Evolutionary conservation across 2,888 invertebrate genomes (phyloP), one percentile per base, ranked within the genome.

Genomic region (Synergus laeviventris): DNA sequence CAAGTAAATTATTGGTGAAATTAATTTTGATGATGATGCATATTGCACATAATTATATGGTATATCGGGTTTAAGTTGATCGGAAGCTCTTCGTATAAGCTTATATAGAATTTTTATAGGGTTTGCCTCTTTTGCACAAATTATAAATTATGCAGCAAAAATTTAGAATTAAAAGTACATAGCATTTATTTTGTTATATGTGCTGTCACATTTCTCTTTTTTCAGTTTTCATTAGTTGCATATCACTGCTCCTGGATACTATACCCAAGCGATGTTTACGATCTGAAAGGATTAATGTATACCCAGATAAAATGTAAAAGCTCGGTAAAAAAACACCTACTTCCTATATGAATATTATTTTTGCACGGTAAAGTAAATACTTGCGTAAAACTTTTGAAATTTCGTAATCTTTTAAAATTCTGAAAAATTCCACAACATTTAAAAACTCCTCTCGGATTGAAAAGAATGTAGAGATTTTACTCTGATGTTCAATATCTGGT

Each of bases 211-310:
- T 66, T 21, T 45, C 1, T 16, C 5, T 45, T 16, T 66, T 45
- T 49, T 45, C 45, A 45, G 31, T 66, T 31, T 45, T 66, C 24
- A 31, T 45, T 8, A 11, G 45, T 18, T 45, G 66, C 42, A 66
- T 45, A 45, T 49, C 66, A 66, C 16, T 36, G 31, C 66, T 45
- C 18, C 66, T 66, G 11, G 45, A 49, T 24, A 45, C 31, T 45
- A n/a, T n/a, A 9, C 24, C n/a, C 45, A 45, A 66, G 24, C 66
- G 24, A 45, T 45, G 66, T 66, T 66, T 66, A 66, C 45, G 66
- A 66, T 66, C 45, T 45, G 8, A 31, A 45, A 45, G 66, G 45
- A 45, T 45, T 49, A 66, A 66, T 49, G 45, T 49, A n/a, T n/a
- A 42, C 64, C 14, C 64, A 7, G 16, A 21, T 42, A 16, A 14